Base-by-base conservation (phyloP, 2,113 vertebrate species). In the Eidolon helvum region DNA sequence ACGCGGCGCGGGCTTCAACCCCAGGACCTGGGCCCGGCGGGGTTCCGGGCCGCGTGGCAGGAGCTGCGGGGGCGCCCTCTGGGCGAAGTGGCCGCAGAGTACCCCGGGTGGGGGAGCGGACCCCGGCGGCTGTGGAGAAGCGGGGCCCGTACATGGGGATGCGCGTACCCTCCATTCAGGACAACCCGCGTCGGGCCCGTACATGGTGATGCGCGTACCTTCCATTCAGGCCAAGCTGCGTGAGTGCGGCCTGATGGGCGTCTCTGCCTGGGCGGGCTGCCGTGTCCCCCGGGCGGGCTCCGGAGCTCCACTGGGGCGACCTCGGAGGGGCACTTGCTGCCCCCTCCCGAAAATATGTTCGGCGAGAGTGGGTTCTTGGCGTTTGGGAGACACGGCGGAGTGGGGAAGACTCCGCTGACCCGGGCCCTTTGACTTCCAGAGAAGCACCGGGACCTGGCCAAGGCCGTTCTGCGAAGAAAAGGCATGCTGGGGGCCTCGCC, bases 161-260 rank as follows among this genome's bases (percentile, higher is more conserved):
- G 97, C 99, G 99, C 95, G 98, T 97, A 57, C 99, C 99, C 43
- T 99, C 99, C 55, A 96, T 99, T 94, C 99, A 99, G 75, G 98
- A 99, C 98, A 99, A 99, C 98, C 98, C 99, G 78, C 99, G 99
- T 99, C n/a, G 92, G 99, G 99, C 0, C 99, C 99, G 0, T 99
- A 99, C 97, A 98, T 99, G 98, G 99, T 99, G 99, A 98, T 98
- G 97, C 99, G 99, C 95, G 98, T 97, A 57, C 99, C 99, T 45
- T 99, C 99, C 55, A 96, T 99, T 94, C 99, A 99, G 75, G 98
- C 99, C 98, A 99, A 99, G 98, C 98, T 99, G 78, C 99, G 99
- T 99, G 98, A 99, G 99, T 98, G 95, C 15, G 75, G 80, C 77
- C 2, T 0, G 16, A 15, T 8, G 71, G 53, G 74, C 53, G 57